Conservation (phyloP, 2,113 vertebrate genomes). For the Prietella phreatophila region DNA sequence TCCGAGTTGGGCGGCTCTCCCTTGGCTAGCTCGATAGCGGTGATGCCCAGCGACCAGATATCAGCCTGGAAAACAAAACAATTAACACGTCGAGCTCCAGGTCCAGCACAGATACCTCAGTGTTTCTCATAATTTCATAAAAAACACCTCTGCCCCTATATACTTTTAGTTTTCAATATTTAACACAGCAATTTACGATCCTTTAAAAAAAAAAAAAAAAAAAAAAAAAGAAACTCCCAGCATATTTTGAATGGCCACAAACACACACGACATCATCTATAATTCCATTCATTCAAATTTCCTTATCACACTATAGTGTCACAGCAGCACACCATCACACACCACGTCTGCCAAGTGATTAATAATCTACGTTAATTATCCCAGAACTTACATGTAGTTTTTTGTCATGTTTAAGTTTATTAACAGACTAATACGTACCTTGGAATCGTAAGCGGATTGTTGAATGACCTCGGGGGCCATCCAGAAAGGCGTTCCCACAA, state of each 20-base stretch:
- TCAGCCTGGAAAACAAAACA: conserved; percentile 76
- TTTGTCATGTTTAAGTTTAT: background rate
- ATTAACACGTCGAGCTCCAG: background rate
- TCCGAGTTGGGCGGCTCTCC: conserved; percentile 88
- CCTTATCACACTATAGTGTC: background rate
- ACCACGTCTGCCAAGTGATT: background rate
- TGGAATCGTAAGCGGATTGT: conserved; percentile 87
- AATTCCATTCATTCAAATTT: background rate
- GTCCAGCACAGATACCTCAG: background rate
- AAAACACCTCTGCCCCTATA: background rate
- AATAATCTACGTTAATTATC: background rate
- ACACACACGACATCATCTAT: background rate
- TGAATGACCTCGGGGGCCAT: conserved; percentile 92
- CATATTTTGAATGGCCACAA: no score
- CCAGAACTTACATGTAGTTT: background rate
- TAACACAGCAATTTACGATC: background rate
- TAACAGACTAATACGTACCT: conserved; percentile 66
- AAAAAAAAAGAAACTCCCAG: no score
- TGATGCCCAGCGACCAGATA: conserved; percentile 88
- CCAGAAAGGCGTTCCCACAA: conserved; percentile 88
- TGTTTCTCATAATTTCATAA: background rate
- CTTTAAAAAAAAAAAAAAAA: no score
- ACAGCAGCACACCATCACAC: background rate
- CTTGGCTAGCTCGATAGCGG: conserved; percentile 86
- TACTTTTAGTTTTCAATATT: background rate